Evolutionary conservation across 2,113 vertebrate species (phyloP).

Genomic region (Campylomormyrus tamandua): DNA sequence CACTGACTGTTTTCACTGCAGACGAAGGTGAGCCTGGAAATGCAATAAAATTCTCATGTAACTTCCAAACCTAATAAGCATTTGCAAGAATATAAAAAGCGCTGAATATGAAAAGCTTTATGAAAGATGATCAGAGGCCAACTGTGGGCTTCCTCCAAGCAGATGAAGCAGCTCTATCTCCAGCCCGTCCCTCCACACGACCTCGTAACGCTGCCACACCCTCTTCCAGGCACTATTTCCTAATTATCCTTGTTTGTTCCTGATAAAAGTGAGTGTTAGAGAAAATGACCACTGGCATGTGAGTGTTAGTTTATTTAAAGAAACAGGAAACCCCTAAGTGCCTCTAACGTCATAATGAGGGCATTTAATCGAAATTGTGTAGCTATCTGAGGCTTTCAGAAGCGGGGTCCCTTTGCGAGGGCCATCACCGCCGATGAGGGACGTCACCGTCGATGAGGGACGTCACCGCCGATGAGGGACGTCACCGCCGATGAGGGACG

Average conservation of each 20-base stretch:
- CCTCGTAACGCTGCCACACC: not conserved
- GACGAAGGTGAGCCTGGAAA: not conserved
- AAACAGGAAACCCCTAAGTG: not conserved
- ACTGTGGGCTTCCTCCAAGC: not conserved
- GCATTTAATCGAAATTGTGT: not conserved
- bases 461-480: no score
- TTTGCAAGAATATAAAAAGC: not conserved
- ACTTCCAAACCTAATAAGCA: not conserved
- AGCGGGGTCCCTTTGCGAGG: constrained; percentile 50
- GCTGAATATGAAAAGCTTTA: not conserved
- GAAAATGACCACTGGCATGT: not conserved
- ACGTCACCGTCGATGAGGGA: no score
- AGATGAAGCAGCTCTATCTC: not conserved
- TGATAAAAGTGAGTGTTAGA: not conserved
- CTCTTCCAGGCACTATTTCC: not conserved
- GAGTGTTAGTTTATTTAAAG: not conserved
- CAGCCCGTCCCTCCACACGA: not conserved
- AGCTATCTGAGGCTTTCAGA: constrained; percentile 38
- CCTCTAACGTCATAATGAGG: not conserved
- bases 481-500: no score
- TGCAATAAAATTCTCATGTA: not conserved
- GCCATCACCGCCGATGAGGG: constrained; percentile 39
- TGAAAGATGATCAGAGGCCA: not conserved
- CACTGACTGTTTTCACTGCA: not conserved
- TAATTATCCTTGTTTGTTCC: not conserved